A percentile compares a stretch with the other conserved stretches of the same genome.
Evolutionary conservation across 2,888 invertebrate species (phyloP).

Genomic region (Scrobipalpa atriplicella): DNA sequence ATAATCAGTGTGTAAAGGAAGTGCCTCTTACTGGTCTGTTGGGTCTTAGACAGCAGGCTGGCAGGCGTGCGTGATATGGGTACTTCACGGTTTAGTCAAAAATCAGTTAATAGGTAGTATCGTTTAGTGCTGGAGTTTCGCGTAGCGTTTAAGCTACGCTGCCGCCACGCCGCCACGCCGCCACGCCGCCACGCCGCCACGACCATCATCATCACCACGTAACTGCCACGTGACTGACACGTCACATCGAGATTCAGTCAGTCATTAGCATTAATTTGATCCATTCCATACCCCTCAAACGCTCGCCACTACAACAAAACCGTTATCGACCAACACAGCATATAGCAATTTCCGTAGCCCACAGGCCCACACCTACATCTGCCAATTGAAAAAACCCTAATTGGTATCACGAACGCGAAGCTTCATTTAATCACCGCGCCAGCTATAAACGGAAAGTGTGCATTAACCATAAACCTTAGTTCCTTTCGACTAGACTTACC

Average conservation of each 20-base stretch:
- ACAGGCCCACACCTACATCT: not conserved
- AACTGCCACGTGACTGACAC: not conserved
- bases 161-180: too few species aligned
- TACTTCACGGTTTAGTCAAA: too few species aligned
- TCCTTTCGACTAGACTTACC: too few species aligned
- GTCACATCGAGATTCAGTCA: not conserved
- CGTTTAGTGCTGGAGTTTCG: too few species aligned
- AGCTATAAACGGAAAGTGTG: not conserved
- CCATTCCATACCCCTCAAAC: constrained; percentile 2
- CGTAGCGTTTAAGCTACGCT: too few species aligned
- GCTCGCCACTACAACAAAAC: not conserved
- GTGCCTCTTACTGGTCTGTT: not conserved
- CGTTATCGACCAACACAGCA: not conserved
- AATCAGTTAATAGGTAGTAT: too few species aligned
- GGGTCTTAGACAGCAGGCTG: not conserved
- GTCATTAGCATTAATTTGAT: constrained; percentile 6
- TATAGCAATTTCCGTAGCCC: constrained; percentile 1
- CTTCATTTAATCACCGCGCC: not conserved
- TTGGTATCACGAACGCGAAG: not conserved
- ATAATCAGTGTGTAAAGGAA: constrained; percentile 23
- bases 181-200: too few species aligned
- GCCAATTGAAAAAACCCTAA: constrained; percentile 2
- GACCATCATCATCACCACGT: too few species aligned
- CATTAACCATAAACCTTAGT: not conserved
- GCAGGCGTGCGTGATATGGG: not conserved